Percentiles rank a stretch among this genome's conserved stretches.
Evolutionary conservation across 2,888 invertebrate species (phyloP).

Genomic region (Cheilosia soror): DNA sequence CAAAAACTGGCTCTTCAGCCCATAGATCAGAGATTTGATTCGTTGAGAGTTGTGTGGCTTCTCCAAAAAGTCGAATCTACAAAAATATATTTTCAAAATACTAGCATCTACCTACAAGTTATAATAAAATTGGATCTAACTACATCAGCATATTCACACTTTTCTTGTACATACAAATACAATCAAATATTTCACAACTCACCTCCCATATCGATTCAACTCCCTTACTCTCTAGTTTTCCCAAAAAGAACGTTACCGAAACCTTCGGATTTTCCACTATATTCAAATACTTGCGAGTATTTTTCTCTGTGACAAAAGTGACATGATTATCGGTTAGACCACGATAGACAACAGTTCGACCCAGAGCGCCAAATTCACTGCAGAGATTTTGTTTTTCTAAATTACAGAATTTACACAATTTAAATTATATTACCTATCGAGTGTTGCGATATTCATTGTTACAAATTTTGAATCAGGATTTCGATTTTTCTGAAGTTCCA

Average conservation of each 20-base stretch:
- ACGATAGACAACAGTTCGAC: conserved; percentile 80
- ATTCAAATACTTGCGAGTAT: conserved; percentile 80
- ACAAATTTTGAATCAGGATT: conserved; percentile 17
- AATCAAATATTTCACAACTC: not conserved
- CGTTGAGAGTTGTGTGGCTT: conserved; percentile 78
- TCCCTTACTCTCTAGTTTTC: not conserved
- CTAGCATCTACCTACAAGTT: too few relatives aligned
- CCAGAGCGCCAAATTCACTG: conserved; percentile 80
- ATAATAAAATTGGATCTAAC: not conserved
- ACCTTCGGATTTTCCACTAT: conserved; percentile 79
- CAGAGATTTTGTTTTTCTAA: not conserved
- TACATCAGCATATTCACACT: not conserved
- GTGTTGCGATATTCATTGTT: conserved; percentile 81
- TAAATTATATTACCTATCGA: conserved; percentile 77
- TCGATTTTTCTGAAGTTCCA: conserved; percentile 59
- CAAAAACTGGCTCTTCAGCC: conserved; percentile 78
- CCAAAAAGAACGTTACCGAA: conserved; percentile 78
- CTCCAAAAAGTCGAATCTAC: conserved; percentile 80
- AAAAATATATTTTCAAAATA: too few relatives aligned
- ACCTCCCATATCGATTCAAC: conserved; percentile 47
- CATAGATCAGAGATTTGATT: conserved; percentile 77
- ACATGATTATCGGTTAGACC: conserved; percentile 78
- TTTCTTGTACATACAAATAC: too few relatives aligned
- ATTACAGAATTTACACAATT: not conserved
- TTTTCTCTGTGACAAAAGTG: conserved; percentile 80